A percentile compares a stretch with the other conserved stretches of the same genome.
These are phyloP conservation scores for Syngnathus scovelli DNA, from an alignment of 2,113 vertebrate species.

Conservation along the genomic window DNA sequence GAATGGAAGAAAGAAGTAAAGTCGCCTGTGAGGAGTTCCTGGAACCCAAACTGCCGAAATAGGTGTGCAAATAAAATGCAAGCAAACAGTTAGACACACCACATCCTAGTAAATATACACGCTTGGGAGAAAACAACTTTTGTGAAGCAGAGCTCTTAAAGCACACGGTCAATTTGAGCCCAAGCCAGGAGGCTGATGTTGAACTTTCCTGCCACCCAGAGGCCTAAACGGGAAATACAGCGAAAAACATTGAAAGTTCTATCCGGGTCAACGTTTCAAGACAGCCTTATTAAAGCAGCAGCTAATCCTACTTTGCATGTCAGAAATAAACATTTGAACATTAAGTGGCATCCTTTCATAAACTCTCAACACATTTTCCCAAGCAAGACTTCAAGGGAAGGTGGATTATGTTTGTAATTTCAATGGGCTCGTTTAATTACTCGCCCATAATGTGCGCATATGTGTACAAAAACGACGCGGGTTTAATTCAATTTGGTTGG, in stretches of 20 bases:
- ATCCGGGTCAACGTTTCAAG: slow-evolving; percentile 6
- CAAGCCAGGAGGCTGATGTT: slow-evolving; percentile 38
- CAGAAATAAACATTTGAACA: slow-evolving; percentile 9
- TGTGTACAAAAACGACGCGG: slow-evolving; percentile 26
- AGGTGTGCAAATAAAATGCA: slow-evolving; percentile 36
- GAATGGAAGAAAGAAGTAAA: background rate
- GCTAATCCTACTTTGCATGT: slow-evolving; percentile 9
- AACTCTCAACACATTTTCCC: background rate
- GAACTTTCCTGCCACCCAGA: slow-evolving; percentile 64
- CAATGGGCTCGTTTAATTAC: slow-evolving; percentile 41
- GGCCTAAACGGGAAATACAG: slow-evolving; percentile 37
- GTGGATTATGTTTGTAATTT: slow-evolving; percentile 29
- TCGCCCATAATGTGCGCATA: slow-evolving; percentile 17
- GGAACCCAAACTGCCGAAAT: slow-evolving; percentile 34
- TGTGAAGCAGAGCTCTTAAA: slow-evolving; percentile 23
- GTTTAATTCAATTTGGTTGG: slow-evolving; percentile 54
- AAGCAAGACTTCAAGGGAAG: slow-evolving; percentile 22
- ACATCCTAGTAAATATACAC: slow-evolving; percentile 47
- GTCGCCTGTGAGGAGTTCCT: slow-evolving; percentile 17
- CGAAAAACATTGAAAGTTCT: background rate
- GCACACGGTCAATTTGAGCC: slow-evolving; percentile 23
- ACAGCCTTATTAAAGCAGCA: slow-evolving; percentile 1
- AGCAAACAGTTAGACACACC: slow-evolving; percentile 30
- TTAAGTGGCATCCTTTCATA: background rate
- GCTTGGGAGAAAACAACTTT: slow-evolving; percentile 40